A percentile compares a stretch with the other conserved stretches of the same genome.
Conservation (phyloP, 2,797 vertebrate genomes). For the Botia almorhae region DNA sequence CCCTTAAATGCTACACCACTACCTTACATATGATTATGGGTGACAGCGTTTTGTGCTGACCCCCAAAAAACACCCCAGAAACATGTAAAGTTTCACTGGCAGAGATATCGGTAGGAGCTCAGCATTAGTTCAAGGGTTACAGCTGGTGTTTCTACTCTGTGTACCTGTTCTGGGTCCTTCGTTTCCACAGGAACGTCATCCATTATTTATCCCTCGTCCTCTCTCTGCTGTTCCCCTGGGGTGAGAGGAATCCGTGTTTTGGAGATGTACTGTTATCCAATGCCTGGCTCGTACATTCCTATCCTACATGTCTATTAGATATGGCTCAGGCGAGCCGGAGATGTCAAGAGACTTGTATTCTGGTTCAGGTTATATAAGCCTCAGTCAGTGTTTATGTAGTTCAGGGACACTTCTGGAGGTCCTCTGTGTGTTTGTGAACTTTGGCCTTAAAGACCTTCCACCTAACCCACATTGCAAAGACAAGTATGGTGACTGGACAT, state of each 20-base stretch:
- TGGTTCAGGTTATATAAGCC: conserved; percentile 70
- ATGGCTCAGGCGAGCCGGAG: conserved; percentile 44
- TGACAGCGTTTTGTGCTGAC: background rate
- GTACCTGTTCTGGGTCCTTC: conserved; percentile 55
- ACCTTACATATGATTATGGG: background rate
- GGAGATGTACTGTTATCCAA: conserved; percentile 69
- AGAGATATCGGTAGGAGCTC: conserved; percentile 39
- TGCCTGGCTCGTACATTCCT: conserved; percentile 60
- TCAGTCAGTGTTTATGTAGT: conserved; percentile 68
- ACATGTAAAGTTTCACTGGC: conserved; percentile 17
- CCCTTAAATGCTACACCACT: background rate
- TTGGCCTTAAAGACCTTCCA: conserved; percentile 60
- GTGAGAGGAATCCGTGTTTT: conserved; percentile 66
- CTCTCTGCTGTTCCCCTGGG: conserved; percentile 61
- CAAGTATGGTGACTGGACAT: conserved; percentile 66
- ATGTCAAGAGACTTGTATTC: conserved; percentile 60
- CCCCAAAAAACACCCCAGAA: conserved; percentile 4
- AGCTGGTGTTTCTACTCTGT: conserved; percentile 55
- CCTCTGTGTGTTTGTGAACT: conserved; percentile 69
- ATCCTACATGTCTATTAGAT: conserved; percentile 56
- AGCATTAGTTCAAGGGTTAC: conserved; percentile 50
- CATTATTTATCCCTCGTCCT: conserved; percentile 72
- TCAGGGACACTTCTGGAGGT: conserved; percentile 75
- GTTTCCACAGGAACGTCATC: conserved; percentile 65
- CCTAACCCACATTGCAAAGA: conserved; percentile 56